Conservation (phyloP, 1,140 invertebrate species). For the Asobara japonica region DNA sequence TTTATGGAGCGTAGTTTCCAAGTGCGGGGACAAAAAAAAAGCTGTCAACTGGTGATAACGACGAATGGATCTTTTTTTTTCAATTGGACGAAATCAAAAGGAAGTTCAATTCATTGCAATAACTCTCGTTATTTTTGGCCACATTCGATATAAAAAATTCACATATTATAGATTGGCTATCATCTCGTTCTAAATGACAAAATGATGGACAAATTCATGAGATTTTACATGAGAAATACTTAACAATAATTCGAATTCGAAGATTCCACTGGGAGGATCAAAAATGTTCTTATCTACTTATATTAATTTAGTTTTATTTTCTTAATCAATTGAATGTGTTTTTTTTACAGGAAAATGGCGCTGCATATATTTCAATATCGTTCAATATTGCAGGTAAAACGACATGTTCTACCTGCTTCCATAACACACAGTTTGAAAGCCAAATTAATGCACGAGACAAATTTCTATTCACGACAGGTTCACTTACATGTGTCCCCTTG, state of each 20-base stretch:
- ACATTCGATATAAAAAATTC: background rate
- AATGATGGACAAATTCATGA: background rate
- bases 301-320: background rate
- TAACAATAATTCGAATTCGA: background rate
- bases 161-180: background rate
- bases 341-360: background rate
- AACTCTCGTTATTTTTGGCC: background rate
- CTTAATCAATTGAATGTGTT: conserved; percentile 1
- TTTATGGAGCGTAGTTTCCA: no score
- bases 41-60: no score
- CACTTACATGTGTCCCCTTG: background rate
- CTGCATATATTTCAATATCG: background rate
- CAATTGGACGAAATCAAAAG: background rate
- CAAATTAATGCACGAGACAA: background rate
- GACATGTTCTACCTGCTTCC: background rate
- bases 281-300: background rate
- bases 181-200: background rate
- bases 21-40: no score
- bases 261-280: background rate
- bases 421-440: background rate
- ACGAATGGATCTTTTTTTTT: no score
- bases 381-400: background rate
- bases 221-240: background rate
- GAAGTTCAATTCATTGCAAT: background rate
- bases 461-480: background rate